Percentiles rank a stretch among this genome's conserved stretches.
phyloP scores from a whole-genome alignment of 1,140 invertebrate species.

The Spodoptera litura region DNA sequence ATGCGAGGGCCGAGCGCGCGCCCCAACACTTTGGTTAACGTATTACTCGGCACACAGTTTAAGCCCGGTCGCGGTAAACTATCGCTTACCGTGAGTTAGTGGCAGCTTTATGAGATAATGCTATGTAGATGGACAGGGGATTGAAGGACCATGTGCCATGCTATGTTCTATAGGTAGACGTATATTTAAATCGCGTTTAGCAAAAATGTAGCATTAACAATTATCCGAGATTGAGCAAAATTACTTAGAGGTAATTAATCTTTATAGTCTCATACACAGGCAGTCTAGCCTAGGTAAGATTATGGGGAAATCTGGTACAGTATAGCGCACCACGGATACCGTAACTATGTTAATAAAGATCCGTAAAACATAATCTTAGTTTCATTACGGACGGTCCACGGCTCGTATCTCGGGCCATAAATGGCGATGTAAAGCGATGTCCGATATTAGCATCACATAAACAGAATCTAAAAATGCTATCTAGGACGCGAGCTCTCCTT shows the following conservation, averaged over 20 bases:
- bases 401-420: constrained; percentile 19
- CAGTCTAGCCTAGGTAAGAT: no score
- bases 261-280: no score
- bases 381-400: background rate
- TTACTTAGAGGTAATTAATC: no score
- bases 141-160: background rate
- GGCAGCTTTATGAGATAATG: constrained; percentile 14
- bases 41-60: constrained; percentile 15
- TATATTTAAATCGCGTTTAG: no score
- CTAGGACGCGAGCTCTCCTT: constrained; percentile 27
- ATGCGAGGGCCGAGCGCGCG: background rate
- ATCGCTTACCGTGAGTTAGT: background rate
- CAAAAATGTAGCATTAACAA: no score
- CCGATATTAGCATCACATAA: constrained; percentile 34
- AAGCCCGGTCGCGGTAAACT: background rate
- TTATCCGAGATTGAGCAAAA: no score
- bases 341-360: background rate
- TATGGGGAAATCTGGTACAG: no score
- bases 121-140: constrained; percentile 1
- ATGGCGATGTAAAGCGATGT: constrained; percentile 10
- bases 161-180: background rate
- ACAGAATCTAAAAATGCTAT: constrained; percentile 37
- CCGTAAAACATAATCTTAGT: background rate
- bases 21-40: constrained; percentile 1
- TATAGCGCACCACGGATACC: no score